phyloP scores from a whole-genome alignment of 2,888 invertebrate genomes.

The Euspilapteryx auroguttella region DNA sequence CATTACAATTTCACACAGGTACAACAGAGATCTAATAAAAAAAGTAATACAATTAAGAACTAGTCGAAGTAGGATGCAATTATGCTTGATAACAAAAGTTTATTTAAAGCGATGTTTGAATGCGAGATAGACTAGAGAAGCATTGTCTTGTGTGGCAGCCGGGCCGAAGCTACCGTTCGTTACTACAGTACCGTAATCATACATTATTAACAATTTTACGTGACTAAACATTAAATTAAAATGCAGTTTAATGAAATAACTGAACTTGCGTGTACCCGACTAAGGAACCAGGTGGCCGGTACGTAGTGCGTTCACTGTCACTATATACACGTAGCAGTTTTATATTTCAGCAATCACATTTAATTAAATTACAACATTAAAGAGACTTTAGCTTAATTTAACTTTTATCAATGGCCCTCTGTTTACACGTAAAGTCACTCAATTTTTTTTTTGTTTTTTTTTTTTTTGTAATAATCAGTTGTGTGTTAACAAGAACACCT shows the following conservation, averaged over 20 bases:
- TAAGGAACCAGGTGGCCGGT: no score
- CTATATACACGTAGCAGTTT: slow-evolving; percentile 46
- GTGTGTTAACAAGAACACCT: slow-evolving; percentile 56
- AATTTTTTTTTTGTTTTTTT: slow-evolving; percentile 13
- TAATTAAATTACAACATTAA: slow-evolving; percentile 51
- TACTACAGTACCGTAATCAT: background rate
- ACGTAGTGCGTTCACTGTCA: no score
- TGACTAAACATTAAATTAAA: slow-evolving; percentile 5
- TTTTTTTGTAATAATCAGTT: slow-evolving; percentile 53
- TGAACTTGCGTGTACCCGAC: background rate
- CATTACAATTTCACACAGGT: slow-evolving; percentile 54
- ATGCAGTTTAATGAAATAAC: slow-evolving; percentile 3
- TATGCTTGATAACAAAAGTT: slow-evolving; percentile 51
- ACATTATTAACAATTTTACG: no score
- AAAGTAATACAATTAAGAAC: slow-evolving; percentile 57
- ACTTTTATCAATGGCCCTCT: slow-evolving; percentile 60
- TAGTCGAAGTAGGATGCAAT: slow-evolving; percentile 55
- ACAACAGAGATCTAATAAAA: slow-evolving; percentile 62
- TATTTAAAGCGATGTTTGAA: slow-evolving; percentile 41
- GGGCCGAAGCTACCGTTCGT: no score
- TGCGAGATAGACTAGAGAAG: slow-evolving; percentile 58
- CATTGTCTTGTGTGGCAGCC: slow-evolving; percentile 20
- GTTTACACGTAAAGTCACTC: slow-evolving; percentile 62
- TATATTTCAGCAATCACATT: slow-evolving; percentile 59
- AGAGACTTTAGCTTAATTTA: slow-evolving; percentile 59